Conservation (phyloP, 2,797 vertebrate species). For the Neosilurus mollespiculum region DNA sequence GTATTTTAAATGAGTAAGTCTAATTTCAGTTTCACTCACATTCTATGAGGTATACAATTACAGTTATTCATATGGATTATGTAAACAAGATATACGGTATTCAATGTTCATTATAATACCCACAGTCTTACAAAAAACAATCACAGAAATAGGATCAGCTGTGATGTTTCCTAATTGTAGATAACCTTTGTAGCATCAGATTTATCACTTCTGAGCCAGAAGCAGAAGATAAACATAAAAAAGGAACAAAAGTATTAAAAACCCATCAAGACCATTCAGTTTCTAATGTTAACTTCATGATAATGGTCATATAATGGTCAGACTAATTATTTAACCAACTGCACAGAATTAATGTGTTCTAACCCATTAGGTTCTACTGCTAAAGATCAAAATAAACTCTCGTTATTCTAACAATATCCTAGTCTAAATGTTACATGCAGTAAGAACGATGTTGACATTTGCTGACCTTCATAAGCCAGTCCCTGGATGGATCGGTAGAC, state of each 20-base stretch:
- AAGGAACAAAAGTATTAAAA: slow-evolving; percentile 45
- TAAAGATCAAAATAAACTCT: slow-evolving; percentile 42
- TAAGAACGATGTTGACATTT: slow-evolving; percentile 19
- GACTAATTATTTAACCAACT: slow-evolving; percentile 55
- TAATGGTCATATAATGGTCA: slow-evolving; percentile 58
- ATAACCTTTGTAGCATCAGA: slow-evolving; percentile 35
- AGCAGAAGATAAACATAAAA: not conserved
- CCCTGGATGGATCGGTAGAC: too few species aligned
- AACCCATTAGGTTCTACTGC: slow-evolving; percentile 51
- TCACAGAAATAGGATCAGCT: slow-evolving; percentile 43
- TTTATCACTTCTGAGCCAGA: slow-evolving; percentile 35
- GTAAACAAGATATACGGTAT: slow-evolving; percentile 28
- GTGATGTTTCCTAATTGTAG: slow-evolving; percentile 42
- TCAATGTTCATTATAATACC: slow-evolving; percentile 28
- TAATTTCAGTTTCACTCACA: slow-evolving; percentile 46
- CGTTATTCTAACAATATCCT: slow-evolving; percentile 44
- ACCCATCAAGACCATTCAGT: slow-evolving; percentile 48
- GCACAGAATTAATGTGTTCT: slow-evolving; percentile 47
- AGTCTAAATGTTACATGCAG: slow-evolving; percentile 27
- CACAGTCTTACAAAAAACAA: slow-evolving; percentile 23
- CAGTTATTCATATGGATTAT: slow-evolving; percentile 37
- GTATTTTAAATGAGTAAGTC: slow-evolving; percentile 50
- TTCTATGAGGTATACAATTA: slow-evolving; percentile 32
- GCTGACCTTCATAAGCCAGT: too few species aligned
- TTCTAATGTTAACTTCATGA: slow-evolving; percentile 50